Percentiles rank a stretch among this genome's conserved stretches.
Evolutionary conservation across 1,140 invertebrate species (phyloP).

Genomic region (Proctacanthus coquilletti): DNA sequence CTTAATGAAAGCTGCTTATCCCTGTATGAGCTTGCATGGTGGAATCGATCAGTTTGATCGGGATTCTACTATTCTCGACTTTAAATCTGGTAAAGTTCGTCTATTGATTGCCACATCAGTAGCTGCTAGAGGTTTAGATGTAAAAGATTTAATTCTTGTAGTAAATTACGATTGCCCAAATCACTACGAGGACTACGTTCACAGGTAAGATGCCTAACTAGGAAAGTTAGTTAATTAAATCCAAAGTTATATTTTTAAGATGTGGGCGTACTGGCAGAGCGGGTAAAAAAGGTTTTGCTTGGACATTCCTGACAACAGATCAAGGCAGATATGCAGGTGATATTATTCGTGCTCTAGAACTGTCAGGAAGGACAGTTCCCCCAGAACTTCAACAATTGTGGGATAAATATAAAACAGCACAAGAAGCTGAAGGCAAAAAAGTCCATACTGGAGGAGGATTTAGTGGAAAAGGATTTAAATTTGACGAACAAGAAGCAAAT

Average conservation of each 20-base stretch:
- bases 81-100: slow-evolving; percentile 85
- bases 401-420: slow-evolving; percentile 75
- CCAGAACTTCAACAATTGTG: slow-evolving; percentile 63
- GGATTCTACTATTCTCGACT: slow-evolving; percentile 95
- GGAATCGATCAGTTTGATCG: slow-evolving; percentile 98
- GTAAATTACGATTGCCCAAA: slow-evolving; percentile 99
- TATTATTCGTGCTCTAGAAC: slow-evolving; percentile 77
- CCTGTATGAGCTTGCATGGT: slow-evolving; percentile 93
- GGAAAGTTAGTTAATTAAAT: neutral
- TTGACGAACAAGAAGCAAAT: slow-evolving; percentile 95
- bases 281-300: slow-evolving; percentile 93
- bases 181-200: slow-evolving; percentile 99
- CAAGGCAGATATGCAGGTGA: slow-evolving; percentile 89
- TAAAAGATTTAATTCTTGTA: slow-evolving; percentile 94
- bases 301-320: slow-evolving; percentile 92
- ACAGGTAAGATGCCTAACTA: slow-evolving; percentile 45
- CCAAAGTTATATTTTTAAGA: slow-evolving; percentile 28
- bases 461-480: slow-evolving; percentile 93
- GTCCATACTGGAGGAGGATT: slow-evolving; percentile 89
- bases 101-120: slow-evolving; percentile 87
- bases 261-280: slow-evolving; percentile 88
- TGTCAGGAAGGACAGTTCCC: slow-evolving; percentile 62
- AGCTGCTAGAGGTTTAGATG: slow-evolving; percentile 91
- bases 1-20: slow-evolving; percentile 91
- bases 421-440: slow-evolving; percentile 82